Evolutionary conservation across 2,797 vertebrate species (phyloP), one percentile per base, ranked within the genome.

Genomic region (Liparis tanakae): DNA sequence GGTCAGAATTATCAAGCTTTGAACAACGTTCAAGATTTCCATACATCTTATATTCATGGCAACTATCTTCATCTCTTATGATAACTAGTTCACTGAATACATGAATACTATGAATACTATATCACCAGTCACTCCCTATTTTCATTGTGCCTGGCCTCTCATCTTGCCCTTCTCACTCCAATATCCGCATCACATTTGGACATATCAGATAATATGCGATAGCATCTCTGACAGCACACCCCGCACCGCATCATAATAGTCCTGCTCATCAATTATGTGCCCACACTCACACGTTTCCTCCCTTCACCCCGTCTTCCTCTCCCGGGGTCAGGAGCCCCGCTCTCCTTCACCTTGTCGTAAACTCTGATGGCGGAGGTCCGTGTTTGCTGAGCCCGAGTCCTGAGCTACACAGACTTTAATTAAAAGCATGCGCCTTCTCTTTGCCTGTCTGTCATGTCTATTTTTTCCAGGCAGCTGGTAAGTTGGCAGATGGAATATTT

Each of bases 351-450:
- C 79, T 87, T 85, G 82, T 86, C 83, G 85, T 82, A 81, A 86
- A 89, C 85, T 81, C 69, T 84, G 83, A 76, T 77, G 81, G 72
- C n/a, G 77, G 91, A 90, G 88, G 89, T 89, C 90, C 74, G 36
- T 93, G 88, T 92, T 94, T 92, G 88, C 85, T 86, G 80, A 90
- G 84, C 86, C 86, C 72, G 6, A 78, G 83, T 82, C 82, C 88
- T 88, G 83, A 85, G 81, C 88, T 78, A 91, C 86, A 85, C 88
- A 89, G 76, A 78, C 83, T 88, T 90, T 92, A 90, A 94, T 93
- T 92, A 92, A 92, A 92, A 87, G 87, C 79, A 76, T 87, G 84
- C 84, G 81, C 88, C 87, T 90, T 76, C 77, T 79, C 66, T 59
- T 69, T 14, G 22, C 48, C 85, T 54, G 71, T 54, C 85, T 30